Evolutionary conservation across 1,140 invertebrate genomes (phyloP).

Genomic region (Belonocnema kinseyi): DNA sequence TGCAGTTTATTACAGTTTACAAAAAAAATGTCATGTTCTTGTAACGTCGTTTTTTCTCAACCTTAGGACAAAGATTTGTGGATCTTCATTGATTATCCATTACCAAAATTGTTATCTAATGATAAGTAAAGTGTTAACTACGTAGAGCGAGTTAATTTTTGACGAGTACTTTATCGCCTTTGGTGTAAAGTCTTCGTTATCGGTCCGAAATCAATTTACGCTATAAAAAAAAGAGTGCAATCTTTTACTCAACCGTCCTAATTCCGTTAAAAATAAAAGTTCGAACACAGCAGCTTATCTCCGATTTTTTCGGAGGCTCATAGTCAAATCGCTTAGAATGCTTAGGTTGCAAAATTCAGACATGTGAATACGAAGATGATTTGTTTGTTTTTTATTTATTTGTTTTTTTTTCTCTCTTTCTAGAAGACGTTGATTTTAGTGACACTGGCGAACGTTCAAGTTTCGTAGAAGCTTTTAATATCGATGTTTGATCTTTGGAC

Average conservation of each 20-base stretch:
- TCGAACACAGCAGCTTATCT: neutral
- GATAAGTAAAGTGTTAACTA: neutral
- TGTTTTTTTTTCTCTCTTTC: slow-evolving; percentile 41
- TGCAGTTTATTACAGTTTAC: too few species aligned
- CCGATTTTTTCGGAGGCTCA: neutral
- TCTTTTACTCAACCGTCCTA: slow-evolving; percentile 25
- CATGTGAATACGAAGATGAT: slow-evolving; percentile 33
- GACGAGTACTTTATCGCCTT: too few species aligned
- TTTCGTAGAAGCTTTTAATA: slow-evolving; percentile 51
- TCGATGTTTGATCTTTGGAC: slow-evolving; percentile 37
- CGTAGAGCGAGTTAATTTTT: neutral
- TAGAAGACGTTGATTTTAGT: slow-evolving; percentile 45
- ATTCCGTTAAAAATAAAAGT: neutral
- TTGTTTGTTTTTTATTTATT: slow-evolving; percentile 31
- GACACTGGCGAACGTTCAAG: slow-evolving; percentile 35
- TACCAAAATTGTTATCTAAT: neutral
- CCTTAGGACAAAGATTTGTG: neutral
- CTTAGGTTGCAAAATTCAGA: neutral
- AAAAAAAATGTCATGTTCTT: neutral
- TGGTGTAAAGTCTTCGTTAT: too few species aligned
- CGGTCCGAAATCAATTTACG: neutral
- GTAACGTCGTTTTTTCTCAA: neutral
- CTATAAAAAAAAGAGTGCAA: slow-evolving; percentile 6
- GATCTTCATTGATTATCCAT: neutral
- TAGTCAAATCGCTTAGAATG: neutral